A percentile compares a stretch with the other conserved stretches of the same genome.
Evolutionary conservation across 2,888 invertebrate species (phyloP).

Genomic region (Elmis aenea): DNA sequence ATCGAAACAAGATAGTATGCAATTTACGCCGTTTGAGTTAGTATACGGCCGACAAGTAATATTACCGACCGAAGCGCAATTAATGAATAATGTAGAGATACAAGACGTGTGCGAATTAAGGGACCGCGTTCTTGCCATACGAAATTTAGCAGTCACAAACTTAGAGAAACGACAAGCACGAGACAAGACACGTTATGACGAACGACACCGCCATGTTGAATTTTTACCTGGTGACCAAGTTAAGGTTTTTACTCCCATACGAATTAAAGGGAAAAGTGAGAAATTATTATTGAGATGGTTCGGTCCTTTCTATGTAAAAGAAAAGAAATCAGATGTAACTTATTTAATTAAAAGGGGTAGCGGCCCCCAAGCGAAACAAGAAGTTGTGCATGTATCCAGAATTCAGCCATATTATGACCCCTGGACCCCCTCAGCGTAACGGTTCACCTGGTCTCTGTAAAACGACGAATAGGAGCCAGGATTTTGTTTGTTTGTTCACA

Average conservation of each 20-base stretch:
- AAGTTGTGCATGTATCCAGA: neutral
- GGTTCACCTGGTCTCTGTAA: too few species aligned
- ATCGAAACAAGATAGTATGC: slow-evolving; percentile 20
- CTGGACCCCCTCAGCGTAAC: too few species aligned
- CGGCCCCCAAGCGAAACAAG: neutral
- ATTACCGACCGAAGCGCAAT: slow-evolving; percentile 21
- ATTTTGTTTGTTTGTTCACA: too few species aligned
- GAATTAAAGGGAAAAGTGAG: neutral
- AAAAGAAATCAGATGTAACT: neutral
- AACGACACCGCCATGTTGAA: too few species aligned
- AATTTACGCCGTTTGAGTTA: slow-evolving; percentile 16
- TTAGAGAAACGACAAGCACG: neutral
- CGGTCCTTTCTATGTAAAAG: neutral
- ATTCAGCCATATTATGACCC: neutral
- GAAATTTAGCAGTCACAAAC: neutral
- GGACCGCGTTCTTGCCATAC: neutral
- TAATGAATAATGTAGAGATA: neutral
- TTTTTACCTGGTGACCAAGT: too few species aligned
- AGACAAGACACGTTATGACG: neutral
- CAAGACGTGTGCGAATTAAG: neutral
- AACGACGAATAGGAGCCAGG: too few species aligned
- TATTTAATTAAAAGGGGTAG: neutral
- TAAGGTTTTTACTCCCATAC: too few species aligned
- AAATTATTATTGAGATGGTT: neutral
- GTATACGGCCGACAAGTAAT: slow-evolving; percentile 22